These are phyloP conservation scores for Tragelaphus imberbis DNA, from an alignment of 2,113 vertebrate species.

Conservation along the genomic window DNA sequence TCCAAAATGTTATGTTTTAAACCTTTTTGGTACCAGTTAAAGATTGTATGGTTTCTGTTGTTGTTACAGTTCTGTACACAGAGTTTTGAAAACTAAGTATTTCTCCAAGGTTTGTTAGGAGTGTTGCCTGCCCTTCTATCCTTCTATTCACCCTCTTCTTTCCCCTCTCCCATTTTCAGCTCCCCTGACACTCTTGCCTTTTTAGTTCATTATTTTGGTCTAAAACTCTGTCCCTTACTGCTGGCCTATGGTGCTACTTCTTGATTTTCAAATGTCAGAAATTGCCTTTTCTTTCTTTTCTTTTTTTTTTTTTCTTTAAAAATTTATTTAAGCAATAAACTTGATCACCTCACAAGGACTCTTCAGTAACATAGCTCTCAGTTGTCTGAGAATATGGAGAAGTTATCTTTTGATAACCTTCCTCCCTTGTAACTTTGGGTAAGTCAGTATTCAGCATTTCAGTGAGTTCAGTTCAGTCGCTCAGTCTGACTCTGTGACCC, in stretches of 20 bases:
- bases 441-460: neutral
- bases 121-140: accelerated
- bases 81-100: neutral
- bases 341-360: neutral
- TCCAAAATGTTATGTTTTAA: neutral
- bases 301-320: neutral
- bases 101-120: neutral
- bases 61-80: neutral
- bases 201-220: neutral
- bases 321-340: neutral
- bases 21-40: neutral
- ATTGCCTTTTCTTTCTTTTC: neutral
- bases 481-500: neutral
- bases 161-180: neutral
- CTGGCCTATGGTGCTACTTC: neutral
- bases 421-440: neutral
- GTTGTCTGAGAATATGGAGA: neutral
- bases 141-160: no score
- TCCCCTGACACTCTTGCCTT: neutral
- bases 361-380: neutral
- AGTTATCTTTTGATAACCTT: neutral
- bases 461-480: neutral
- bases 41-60: neutral
- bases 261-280: neutral
- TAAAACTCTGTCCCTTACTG: neutral